A percentile compares a stretch with the other conserved stretches of the same genome.
Evolutionary conservation across 2,797 vertebrate species (phyloP).

Genomic region (Melanotaenia boesemani): DNA sequence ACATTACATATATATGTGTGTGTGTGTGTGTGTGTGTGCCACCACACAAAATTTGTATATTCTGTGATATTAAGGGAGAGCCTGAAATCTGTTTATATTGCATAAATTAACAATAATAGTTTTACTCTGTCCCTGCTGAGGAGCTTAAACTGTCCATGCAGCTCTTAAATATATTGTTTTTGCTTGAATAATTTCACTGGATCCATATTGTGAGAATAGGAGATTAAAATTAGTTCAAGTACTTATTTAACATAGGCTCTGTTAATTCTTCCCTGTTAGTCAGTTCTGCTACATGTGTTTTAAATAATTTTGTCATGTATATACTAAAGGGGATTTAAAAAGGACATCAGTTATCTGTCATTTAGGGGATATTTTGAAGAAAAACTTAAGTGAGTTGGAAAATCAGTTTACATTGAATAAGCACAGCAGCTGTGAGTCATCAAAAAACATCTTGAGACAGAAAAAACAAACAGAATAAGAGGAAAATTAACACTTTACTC

Average conservation of each 20-base stretch:
- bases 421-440: background rate
- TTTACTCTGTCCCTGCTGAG: background rate
- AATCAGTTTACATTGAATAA: background rate
- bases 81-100: constrained; percentile 1
- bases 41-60: background rate
- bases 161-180: background rate
- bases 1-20: no score
- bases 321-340: constrained; percentile 10
- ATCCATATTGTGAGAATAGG: constrained; percentile 5
- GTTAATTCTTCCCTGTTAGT: background rate
- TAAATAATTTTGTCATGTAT: background rate
- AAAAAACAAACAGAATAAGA: background rate
- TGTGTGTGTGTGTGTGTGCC: no score
- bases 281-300: constrained; percentile 8
- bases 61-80: background rate
- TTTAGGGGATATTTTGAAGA: background rate
- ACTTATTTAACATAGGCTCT: constrained; percentile 4
- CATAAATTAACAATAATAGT: background rate
- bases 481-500: background rate
- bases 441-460: no score
- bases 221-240: constrained; percentile 8
- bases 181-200: constrained; percentile 12
- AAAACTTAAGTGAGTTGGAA: background rate
- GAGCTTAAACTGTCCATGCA: constrained; percentile 1
- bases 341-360: background rate